Conservation (phyloP, 2,888 invertebrate species). For the Synanthedon tipuliformis region DNA sequence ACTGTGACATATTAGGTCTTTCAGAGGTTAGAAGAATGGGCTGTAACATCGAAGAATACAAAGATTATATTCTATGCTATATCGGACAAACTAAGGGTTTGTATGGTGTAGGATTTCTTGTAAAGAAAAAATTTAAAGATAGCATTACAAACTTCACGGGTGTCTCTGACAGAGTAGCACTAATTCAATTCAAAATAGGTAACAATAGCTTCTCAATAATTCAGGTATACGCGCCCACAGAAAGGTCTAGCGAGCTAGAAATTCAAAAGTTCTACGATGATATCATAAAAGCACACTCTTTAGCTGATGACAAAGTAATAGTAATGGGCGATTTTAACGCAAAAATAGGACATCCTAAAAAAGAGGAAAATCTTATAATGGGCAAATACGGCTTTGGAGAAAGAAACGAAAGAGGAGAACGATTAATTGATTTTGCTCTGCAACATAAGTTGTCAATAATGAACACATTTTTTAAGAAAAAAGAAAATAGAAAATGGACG, state of each 20-base stretch:
- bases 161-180: no score
- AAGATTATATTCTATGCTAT: no score
- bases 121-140: constrained; percentile 2
- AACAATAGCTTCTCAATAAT: no score
- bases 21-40: no score
- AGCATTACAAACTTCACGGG: constrained; percentile 1
- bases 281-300: no score
- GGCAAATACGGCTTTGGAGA: background rate
- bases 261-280: no score
- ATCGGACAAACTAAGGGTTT: background rate
- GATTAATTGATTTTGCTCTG: background rate
- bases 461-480: background rate
- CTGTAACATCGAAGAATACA: no score
- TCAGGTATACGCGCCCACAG: no score
- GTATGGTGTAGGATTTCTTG: constrained; percentile 2
- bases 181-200: no score
- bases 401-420: background rate
- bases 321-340: background rate
- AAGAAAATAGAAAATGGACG: background rate
- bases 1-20: no score
- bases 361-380: background rate
- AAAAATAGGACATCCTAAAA: no score
- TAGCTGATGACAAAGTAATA: background rate
- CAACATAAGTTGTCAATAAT: background rate
- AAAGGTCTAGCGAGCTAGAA: no score